Evolutionary conservation across 2,113 vertebrate genomes (phyloP).

Genomic region (Elgaria multicarinata): DNA sequence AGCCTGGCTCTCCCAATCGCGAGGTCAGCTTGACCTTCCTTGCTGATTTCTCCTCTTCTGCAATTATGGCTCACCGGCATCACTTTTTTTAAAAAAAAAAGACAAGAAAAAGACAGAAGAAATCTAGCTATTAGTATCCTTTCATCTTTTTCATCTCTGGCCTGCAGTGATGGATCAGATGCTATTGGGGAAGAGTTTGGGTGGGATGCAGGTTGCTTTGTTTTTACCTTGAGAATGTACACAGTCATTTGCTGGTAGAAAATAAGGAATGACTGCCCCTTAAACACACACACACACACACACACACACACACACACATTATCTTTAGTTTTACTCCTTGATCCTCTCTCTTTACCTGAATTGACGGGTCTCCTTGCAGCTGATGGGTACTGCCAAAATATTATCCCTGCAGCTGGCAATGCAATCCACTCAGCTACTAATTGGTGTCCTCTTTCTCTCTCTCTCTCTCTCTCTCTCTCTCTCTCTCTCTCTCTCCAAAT

Average conservation of each 20-base stretch:
- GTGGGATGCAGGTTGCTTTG: background rate
- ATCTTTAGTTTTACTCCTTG: background rate
- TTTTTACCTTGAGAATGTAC: background rate
- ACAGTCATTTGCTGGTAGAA: background rate
- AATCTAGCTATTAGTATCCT: slow-evolving; percentile 10
- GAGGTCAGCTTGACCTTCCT: slow-evolving; percentile 79
- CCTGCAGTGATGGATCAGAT: background rate
- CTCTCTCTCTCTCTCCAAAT: background rate
- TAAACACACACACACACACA: no score
- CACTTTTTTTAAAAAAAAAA: slow-evolving; percentile 42
- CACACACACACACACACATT: background rate
- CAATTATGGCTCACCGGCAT: slow-evolving; percentile 56
- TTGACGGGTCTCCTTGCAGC: background rate
- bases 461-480: background rate
- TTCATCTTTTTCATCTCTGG: slow-evolving; percentile 10
- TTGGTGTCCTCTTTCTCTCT: background rate
- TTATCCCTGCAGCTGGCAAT: background rate
- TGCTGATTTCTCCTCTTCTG: slow-evolving; percentile 52
- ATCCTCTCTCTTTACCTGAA: background rate
- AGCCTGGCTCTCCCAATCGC: slow-evolving; percentile 71
- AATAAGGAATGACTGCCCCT: background rate
- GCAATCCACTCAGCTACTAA: background rate
- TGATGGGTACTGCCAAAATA: background rate
- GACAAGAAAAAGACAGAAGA: background rate
- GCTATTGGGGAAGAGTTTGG: slow-evolving; percentile 4